Percentiles rank a stretch among this genome's conserved stretches.
Conservation (phyloP, 2,888 invertebrate genomes). For the Prosapia bicincta region DNA sequence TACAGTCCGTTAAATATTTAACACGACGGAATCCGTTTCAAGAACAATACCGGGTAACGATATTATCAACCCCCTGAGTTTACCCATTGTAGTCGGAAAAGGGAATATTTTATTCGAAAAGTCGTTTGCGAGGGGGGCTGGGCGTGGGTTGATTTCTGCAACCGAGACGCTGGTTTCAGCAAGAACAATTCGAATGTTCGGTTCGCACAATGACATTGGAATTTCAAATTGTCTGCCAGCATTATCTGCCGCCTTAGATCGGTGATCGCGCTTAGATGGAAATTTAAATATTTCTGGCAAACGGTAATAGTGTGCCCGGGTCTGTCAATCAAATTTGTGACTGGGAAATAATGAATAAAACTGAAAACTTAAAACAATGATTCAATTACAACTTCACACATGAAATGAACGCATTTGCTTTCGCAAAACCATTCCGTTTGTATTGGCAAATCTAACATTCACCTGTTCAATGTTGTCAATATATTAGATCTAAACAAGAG, state of each 20-base stretch:
- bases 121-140: not conserved
- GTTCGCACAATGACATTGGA: conserved; percentile 19
- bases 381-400: not conserved
- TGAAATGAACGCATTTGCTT: not conserved
- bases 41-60: not conserved
- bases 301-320: not conserved
- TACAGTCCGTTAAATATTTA: too few relatives aligned
- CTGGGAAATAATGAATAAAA: not conserved
- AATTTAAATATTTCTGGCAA: not conserved
- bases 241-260: conserved; percentile 7
- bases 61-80: too few relatives aligned
- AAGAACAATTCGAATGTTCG: not conserved
- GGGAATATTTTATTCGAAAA: not conserved
- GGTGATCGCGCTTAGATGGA: not conserved
- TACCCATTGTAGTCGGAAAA: not conserved
- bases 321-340: not conserved
- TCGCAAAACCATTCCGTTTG: too few relatives aligned
- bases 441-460: too few relatives aligned
- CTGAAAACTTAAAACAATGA: not conserved
- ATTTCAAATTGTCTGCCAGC: conserved; percentile 23
- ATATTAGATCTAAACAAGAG: too few relatives aligned
- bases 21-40: not conserved
- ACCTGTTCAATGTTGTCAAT: too few relatives aligned
- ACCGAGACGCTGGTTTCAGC: not conserved
- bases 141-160: not conserved